Conservation (phyloP, 64 coral and sea anemone species). For the Montipora capricornis region DNA sequence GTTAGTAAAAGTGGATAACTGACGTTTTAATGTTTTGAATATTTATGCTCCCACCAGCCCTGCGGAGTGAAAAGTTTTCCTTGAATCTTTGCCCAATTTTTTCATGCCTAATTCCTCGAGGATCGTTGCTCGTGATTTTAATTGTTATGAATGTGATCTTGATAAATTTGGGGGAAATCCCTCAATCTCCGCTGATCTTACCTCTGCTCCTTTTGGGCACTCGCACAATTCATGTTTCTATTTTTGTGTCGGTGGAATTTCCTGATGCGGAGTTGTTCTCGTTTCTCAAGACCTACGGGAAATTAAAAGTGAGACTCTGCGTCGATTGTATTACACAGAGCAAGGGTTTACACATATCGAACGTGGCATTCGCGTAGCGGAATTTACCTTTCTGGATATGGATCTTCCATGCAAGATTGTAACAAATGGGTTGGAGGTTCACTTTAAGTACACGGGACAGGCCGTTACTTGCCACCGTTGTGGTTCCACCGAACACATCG, state of each 20-base stretch:
- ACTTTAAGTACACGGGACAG: too few relatives aligned
- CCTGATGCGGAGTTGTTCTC: background rate
- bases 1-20: background rate
- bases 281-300: background rate
- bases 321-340: too few relatives aligned
- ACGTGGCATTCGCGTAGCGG: too few relatives aligned
- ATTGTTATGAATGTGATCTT: background rate
- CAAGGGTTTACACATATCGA: too few relatives aligned
- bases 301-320: background rate
- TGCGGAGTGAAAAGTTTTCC: background rate
- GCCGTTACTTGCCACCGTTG: too few relatives aligned
- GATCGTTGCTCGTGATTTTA: background rate
- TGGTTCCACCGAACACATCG: too few relatives aligned
- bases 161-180: conserved; percentile 7
- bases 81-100: background rate
- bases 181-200: background rate
- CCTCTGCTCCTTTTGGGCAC: background rate
- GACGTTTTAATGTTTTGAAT: background rate
- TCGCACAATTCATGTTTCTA: background rate
- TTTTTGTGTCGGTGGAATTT: background rate
- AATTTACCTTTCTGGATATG: too few relatives aligned
- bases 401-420: too few relatives aligned
- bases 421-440: too few relatives aligned
- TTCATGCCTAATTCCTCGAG: background rate
- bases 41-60: background rate